Evolutionary conservation across 2,797 vertebrate genomes (phyloP).

Genomic region (Spinibarbus caldwelli): DNA sequence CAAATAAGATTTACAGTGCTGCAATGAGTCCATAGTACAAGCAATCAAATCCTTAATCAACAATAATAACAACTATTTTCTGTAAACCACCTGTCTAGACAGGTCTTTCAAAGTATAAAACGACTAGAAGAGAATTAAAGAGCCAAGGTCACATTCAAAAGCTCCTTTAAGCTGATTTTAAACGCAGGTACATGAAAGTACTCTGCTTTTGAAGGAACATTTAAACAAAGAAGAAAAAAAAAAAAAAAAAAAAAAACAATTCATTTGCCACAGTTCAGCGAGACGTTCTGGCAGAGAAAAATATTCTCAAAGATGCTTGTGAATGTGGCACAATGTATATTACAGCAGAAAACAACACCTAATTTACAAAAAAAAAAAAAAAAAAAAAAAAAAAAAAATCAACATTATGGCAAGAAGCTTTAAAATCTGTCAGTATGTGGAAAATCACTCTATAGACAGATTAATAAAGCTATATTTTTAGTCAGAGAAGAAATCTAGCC

Average conservation of each 20-base stretch:
- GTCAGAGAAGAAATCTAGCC: constrained; percentile 1
- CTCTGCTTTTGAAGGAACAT: constrained; percentile 7
- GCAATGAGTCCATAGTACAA: background rate
- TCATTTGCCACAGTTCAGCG: constrained; percentile 36
- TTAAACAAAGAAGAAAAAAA: background rate
- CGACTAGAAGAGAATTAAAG: background rate
- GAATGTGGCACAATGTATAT: constrained; percentile 45
- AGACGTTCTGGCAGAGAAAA: constrained; percentile 44
- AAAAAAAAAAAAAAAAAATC: too few species aligned
- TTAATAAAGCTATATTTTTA: background rate
- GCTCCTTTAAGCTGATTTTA: background rate
- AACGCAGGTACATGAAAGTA: background rate
- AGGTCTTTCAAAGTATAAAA: constrained; percentile 4
- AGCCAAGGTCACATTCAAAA: background rate
- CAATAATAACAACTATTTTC: background rate
- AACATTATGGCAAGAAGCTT: constrained; percentile 17
- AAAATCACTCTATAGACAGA: background rate
- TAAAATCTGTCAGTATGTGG: constrained; percentile 1
- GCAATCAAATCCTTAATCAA: too few species aligned
- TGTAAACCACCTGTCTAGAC: constrained; percentile 31
- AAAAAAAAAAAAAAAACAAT: background rate
- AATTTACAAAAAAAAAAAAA: background rate
- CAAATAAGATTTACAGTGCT: constrained; percentile 5
- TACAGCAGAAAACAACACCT: constrained; percentile 38
- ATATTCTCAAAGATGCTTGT: constrained; percentile 30